These are phyloP conservation scores for Pollenia angustigena DNA, from an alignment of 2,888 invertebrate genomes.

Conservation along the genomic window DNA sequence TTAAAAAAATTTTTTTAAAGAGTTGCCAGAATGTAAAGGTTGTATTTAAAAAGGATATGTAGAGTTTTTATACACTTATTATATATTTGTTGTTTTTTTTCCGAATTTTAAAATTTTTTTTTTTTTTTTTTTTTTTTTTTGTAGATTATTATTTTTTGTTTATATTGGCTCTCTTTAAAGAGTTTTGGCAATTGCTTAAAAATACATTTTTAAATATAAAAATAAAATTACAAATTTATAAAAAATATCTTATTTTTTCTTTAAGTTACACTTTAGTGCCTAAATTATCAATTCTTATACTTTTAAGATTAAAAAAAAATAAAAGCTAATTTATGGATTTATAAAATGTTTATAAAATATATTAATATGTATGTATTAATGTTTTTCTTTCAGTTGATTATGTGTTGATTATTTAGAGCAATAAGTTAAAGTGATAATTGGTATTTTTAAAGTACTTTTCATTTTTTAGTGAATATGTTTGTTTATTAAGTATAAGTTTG, in stretches of 20 bases:
- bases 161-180: constrained; percentile 63
- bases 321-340: constrained; percentile 54
- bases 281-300: constrained; percentile 43
- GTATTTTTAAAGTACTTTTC: constrained; percentile 59
- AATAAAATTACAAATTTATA: constrained; percentile 50
- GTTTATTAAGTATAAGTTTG: constrained; percentile 43
- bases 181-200: constrained; percentile 73
- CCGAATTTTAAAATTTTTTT: constrained; percentile 32
- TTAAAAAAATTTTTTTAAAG: background rate
- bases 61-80: constrained; percentile 45
- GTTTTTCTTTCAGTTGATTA: constrained; percentile 42
- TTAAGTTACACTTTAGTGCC: constrained; percentile 72
- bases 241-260: constrained; percentile 47
- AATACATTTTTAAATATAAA: constrained; percentile 56
- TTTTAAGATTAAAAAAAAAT: constrained; percentile 36
- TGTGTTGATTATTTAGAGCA: constrained; percentile 40
- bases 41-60: constrained; percentile 37
- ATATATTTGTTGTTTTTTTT: constrained; percentile 30
- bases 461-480: constrained; percentile 40
- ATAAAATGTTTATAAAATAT: constrained; percentile 65
- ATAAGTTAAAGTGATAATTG: constrained; percentile 38
- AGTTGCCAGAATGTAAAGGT: constrained; percentile 69
- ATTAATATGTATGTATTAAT: constrained; percentile 44
- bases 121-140: constrained; percentile 49
- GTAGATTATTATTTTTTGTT: constrained; percentile 23